phyloP scores from a whole-genome alignment of 1,140 invertebrate species.

The Neocloeon triangulifer region DNA sequence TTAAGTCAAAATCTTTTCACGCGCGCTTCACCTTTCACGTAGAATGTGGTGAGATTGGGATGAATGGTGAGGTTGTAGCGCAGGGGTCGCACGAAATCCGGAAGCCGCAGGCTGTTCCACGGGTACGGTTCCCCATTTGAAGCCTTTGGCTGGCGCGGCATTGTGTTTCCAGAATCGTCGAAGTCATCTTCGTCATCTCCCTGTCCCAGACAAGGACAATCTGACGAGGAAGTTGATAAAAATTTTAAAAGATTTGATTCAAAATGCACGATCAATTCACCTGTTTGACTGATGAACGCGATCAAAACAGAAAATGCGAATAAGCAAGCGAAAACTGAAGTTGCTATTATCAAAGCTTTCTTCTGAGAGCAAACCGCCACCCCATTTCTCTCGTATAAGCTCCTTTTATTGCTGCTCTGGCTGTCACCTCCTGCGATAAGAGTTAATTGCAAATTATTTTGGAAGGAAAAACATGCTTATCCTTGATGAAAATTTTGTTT shows the following conservation, averaged over 20 bases:
- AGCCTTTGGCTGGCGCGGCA: constrained; percentile 32
- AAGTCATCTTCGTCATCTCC: constrained; percentile 32
- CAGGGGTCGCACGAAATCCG: constrained; percentile 51
- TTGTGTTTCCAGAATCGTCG: constrained; percentile 25
- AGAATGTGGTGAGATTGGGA: constrained; percentile 76
- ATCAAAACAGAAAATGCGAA: constrained; percentile 66
- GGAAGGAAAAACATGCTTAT: too few relatives aligned
- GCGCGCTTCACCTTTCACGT: constrained; percentile 65
- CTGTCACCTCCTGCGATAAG: constrained; percentile 33
- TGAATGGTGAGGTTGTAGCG: constrained; percentile 79
- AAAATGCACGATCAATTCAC: background rate
- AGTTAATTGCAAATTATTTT: too few relatives aligned
- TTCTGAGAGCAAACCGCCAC: constrained; percentile 73
- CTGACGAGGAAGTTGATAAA: constrained; percentile 18
- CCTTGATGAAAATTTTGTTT: too few relatives aligned
- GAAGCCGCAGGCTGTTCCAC: constrained; percentile 70
- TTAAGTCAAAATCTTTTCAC: too few relatives aligned
- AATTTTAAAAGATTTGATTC: background rate
- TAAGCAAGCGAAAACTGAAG: constrained; percentile 49
- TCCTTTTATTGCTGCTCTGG: constrained; percentile 41
- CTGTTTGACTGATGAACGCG: constrained; percentile 44
- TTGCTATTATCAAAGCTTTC: constrained; percentile 54
- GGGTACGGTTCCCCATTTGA: constrained; percentile 57
- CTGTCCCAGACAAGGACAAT: constrained; percentile 43
- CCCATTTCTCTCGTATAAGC: constrained; percentile 46